Base-by-base conservation (phyloP, 2,113 vertebrate genomes). In the Scolopax mira region DNA sequence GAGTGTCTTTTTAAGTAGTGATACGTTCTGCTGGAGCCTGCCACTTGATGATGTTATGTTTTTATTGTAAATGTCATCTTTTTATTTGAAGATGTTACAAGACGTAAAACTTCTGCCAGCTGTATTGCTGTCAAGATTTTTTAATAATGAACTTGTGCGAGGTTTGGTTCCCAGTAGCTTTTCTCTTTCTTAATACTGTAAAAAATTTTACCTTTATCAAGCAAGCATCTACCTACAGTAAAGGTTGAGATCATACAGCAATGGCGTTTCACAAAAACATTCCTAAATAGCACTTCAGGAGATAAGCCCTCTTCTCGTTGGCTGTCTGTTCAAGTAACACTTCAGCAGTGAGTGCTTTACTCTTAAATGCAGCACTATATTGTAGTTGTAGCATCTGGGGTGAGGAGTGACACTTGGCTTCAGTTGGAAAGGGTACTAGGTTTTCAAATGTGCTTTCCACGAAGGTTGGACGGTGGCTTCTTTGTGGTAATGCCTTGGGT, bases 301-400 rank as follows among this genome's bases (percentile, higher is more conserved):
- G n/a, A 49, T 52, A 11, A 84, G 17, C 13, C 37, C 10, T 75
- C 14, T 61, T 62, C 55, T 79, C 51, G 13, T 5, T 57, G 22
- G 31, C 31, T 10, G 30, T 41, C 10, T 57, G 39, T 33, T 85
- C 41, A 64, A 78, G 17, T 55, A 42, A 10, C 14, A 7, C 46
- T 51, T 81, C 30, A 28, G 19, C 18, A 60, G 54, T 1, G 7
- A 60, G 35, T 55, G 25, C 33, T 72, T 79, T 48, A 30, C 18
- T 58, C 0, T 0, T 44, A 39, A 46, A 16, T 8, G 21, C 73
- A 46, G 42, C 21, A 13, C 15, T 44, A 0, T 9, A 10, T 31
- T 65, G 57, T 51, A 78, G 18, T 6, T 69, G 18, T 42, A 35
- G 54, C 33, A 10, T 60, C 46, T 52, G 65, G 60, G 77, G 22